Conservation (phyloP, 2,797 vertebrate genomes). For the Microctenopoma steveboyesi region DNA sequence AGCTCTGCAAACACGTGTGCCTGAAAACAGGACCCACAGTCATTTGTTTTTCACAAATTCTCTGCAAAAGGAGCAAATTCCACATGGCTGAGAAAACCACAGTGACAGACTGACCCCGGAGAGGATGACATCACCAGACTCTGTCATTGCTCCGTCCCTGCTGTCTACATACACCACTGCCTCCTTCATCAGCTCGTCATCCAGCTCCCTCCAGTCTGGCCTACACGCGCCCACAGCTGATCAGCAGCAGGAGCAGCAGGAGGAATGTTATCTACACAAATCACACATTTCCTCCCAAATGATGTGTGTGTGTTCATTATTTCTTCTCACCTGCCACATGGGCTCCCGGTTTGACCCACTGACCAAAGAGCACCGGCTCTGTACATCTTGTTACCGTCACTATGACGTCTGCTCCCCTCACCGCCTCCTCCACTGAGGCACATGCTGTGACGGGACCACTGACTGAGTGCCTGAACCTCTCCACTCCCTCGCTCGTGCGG, state of each 20-base stretch:
- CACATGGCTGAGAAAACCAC: not conserved
- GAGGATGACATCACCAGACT: slow-evolving; percentile 93
- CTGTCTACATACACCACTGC: slow-evolving; percentile 92
- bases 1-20: slow-evolving; percentile 92
- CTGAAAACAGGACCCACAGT: slow-evolving; percentile 69
- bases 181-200: slow-evolving; percentile 89
- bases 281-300: not conserved
- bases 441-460: slow-evolving; percentile 81
- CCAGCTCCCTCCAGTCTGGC: slow-evolving; percentile 93
- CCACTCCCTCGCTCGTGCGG: slow-evolving; percentile 75
- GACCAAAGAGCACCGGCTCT: slow-evolving; percentile 88
- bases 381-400: slow-evolving; percentile 90
- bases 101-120: slow-evolving; percentile 84
- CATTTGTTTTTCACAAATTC: not conserved
- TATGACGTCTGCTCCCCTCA: slow-evolving; percentile 90
- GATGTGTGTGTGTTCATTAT: not conserved
- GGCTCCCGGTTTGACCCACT: slow-evolving; percentile 95
- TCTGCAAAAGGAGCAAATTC: not conserved
- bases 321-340: slow-evolving; percentile 90
- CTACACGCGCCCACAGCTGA: slow-evolving; percentile 93
- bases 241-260: slow-evolving; percentile 20
- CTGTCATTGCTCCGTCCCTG: slow-evolving; percentile 86
- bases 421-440: slow-evolving; percentile 87
- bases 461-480: slow-evolving; percentile 80
- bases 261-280: not conserved